phyloP scores from a whole-genome alignment of 1,140 invertebrate genomes.

The Diuraphis noxia region DNA sequence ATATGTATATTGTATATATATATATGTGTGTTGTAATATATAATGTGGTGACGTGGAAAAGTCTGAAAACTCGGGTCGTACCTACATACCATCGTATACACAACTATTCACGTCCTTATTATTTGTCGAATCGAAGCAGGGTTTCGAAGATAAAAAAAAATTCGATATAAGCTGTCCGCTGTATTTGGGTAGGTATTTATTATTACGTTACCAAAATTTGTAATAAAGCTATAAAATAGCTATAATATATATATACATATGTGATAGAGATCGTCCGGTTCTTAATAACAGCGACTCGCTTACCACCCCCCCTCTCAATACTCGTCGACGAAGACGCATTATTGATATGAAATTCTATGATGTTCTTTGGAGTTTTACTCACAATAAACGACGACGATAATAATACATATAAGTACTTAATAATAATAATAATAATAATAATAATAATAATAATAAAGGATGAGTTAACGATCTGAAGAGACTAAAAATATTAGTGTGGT shows the following conservation, averaged over 20 bases:
- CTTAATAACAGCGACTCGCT: neutral
- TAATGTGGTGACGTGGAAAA: neutral
- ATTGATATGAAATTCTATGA: neutral
- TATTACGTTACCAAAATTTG: constrained; percentile 24
- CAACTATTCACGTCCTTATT: constrained; percentile 2
- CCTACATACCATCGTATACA: neutral
- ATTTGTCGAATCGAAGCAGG: constrained; percentile 38
- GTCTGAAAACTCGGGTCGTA: constrained; percentile 4
- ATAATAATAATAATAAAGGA: neutral
- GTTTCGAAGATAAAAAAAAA: constrained; percentile 22
- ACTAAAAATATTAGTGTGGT: neutral
- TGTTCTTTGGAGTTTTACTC: neutral
- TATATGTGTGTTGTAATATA: neutral
- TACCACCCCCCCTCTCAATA: neutral
- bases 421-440: constrained; percentile 28
- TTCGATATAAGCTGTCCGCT: constrained; percentile 32
- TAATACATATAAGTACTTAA: constrained; percentile 3
- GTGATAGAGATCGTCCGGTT: neutral
- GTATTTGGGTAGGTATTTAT: constrained; percentile 35
- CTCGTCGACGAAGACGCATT: neutral
- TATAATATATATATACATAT: constrained; percentile 5
- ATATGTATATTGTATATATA: neutral
- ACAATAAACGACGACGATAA: neutral
- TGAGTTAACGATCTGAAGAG: constrained; percentile 3
- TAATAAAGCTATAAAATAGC: neutral